Percentiles rank a stretch among this genome's conserved stretches.
Evolutionary conservation across 1,140 invertebrate genomes (phyloP).

Genomic region (Conopomorpha cramerella): DNA sequence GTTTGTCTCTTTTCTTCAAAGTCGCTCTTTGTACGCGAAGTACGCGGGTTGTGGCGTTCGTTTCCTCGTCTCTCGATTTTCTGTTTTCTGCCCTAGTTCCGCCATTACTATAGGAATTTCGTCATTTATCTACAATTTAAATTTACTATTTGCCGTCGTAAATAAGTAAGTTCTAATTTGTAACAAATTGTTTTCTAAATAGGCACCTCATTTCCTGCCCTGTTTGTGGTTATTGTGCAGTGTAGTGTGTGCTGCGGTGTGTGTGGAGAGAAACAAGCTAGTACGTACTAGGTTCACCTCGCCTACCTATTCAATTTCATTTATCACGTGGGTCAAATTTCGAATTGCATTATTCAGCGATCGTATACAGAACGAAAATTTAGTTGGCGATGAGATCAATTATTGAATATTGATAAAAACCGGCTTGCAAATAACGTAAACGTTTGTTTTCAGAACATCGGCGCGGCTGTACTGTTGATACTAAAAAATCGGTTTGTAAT

Average conservation of each 20-base stretch:
- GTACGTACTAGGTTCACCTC: no score
- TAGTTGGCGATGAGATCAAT: no score
- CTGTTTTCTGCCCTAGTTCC: constrained; percentile 39
- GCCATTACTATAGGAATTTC: constrained; percentile 40
- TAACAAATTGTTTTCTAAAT: no score
- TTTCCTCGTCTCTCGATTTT: constrained; percentile 29
- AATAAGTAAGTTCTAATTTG: no score
- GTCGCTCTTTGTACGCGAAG: neutral
- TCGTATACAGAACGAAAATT: no score
- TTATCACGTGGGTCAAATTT: constrained; percentile 58
- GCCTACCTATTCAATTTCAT: constrained; percentile 34
- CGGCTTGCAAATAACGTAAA: constrained; percentile 32
- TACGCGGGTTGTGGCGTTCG: constrained; percentile 18
- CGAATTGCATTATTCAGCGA: constrained; percentile 28
- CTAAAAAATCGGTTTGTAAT: constrained; percentile 11
- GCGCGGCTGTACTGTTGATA: no score
- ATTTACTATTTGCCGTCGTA: no score
- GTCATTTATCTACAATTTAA: constrained; percentile 22
- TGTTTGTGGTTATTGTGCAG: no score
- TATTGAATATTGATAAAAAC: no score
- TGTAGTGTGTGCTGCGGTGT: no score
- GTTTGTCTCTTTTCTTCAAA: neutral
- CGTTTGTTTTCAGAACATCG: constrained; percentile 42
- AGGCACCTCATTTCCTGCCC: constrained; percentile 56
- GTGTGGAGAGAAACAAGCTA: constrained; percentile 48